These are phyloP conservation scores for Macaria notata DNA, from an alignment of 2,888 invertebrate genomes.

Conservation along the genomic window DNA sequence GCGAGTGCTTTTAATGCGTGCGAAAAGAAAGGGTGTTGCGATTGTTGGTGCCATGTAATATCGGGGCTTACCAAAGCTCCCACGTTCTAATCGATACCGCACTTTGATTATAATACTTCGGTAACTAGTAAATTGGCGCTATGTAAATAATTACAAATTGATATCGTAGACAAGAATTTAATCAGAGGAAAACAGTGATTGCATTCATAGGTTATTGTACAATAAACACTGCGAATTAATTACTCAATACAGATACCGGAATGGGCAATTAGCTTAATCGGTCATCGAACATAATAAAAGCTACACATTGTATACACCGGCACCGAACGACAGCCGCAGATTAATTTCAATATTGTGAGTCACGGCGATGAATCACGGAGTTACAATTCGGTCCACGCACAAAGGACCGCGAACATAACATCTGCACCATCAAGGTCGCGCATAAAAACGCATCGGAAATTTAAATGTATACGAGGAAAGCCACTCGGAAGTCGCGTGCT, in stretches of 20 bases:
- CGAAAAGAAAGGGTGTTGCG: constrained; percentile 22
- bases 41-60: constrained; percentile 17
- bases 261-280: constrained; percentile 20
- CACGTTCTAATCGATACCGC: neutral
- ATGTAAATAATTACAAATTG: too few relatives aligned
- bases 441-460: constrained; percentile 51
- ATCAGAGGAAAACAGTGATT: neutral
- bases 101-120: too few relatives aligned
- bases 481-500: constrained; percentile 60
- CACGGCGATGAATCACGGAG: constrained; percentile 59
- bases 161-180: neutral
- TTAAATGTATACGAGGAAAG: constrained; percentile 53
- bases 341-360: constrained; percentile 44
- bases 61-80: constrained; percentile 24
- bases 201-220: constrained; percentile 8
- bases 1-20: constrained; percentile 10
- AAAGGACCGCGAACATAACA: constrained; percentile 47
- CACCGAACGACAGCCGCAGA: constrained; percentile 9
- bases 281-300: constrained; percentile 7
- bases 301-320: constrained; percentile 8
- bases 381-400: constrained; percentile 60
- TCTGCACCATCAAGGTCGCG: constrained; percentile 46
- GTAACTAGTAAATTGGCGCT: too few relatives aligned
- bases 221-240: constrained; percentile 21
- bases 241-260: constrained; percentile 9